Evolutionary conservation across 2,888 invertebrate genomes (phyloP), one percentile per base, ranked within the genome.

Genomic region (Amiota communis): DNA sequence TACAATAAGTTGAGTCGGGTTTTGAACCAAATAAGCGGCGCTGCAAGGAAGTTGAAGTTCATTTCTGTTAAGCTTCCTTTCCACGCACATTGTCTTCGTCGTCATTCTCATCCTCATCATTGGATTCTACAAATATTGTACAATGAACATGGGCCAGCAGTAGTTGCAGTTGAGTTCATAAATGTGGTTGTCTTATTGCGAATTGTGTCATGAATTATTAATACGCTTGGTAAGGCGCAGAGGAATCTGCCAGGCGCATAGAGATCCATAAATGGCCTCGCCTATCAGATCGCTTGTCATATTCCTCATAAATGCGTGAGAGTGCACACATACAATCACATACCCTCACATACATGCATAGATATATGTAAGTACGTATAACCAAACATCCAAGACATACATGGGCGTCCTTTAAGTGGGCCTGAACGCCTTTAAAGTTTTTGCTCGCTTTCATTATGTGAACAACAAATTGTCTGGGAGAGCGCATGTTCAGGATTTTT

Each of bases 281-380:
- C 79, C 85, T 86, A 85, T 86, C 85, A 84, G 85, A 85, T 85
- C 81, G 82, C 72, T 82, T 84, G 84, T 84, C 84, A 84, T 84
- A 84, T 81, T 84, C 83, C 84, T 84, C 85, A 84, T 85, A 84
- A 72, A 83, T 84, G 73, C 81, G 76, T 76, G 85, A 77, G 79
- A 77, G 79, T 73, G 51, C 51, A 51, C 51, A 36, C 36, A 36
- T 36, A 36, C 36, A 36, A 36, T 36, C 36, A 2, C 36, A 36
- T 36, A 36, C 36, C 36, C 36, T 36, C 36, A 36, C 36, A 36
- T 36, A 6, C 36, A 36, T 36, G 6, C 36, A 6, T 36, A 6
- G 36, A 36, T 36, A 36, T 36, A 36, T 36, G n/a, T n/a, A n/a
- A n/a, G n/a, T n/a, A 23, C 23, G 23, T 23, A 23, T 23, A 23